Conservation (phyloP, 2,888 invertebrate species). For the Andrena minutula region DNA sequence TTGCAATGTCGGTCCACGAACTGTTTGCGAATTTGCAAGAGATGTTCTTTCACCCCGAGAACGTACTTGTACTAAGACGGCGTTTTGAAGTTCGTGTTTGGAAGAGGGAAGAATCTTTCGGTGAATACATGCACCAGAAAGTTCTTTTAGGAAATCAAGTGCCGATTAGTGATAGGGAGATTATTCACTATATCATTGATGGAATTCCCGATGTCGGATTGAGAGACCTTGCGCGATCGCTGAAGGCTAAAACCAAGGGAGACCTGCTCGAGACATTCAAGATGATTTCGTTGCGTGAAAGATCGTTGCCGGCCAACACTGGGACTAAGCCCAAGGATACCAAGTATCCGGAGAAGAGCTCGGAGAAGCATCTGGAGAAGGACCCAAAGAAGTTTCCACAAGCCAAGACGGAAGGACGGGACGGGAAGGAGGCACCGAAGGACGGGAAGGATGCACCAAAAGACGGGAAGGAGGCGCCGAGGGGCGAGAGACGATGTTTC, state of each 20-base stretch:
- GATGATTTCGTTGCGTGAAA: neutral
- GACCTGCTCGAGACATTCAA: constrained; percentile 7
- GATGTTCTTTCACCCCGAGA: constrained; percentile 20
- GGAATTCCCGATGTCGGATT: constrained; percentile 22
- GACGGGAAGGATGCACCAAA: neutral
- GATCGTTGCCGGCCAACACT: neutral
- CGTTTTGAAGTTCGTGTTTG: constrained; percentile 3
- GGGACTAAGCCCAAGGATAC: neutral
- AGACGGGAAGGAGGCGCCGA: no score
- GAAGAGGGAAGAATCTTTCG: constrained; percentile 13
- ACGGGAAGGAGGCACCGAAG: neutral
- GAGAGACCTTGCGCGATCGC: constrained; percentile 1
- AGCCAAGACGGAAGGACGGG: neutral
- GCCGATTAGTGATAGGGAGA: constrained; percentile 12
- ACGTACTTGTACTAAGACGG: neutral
- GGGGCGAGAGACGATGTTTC: neutral
- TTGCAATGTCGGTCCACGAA: neutral
- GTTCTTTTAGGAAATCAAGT: constrained; percentile 19
- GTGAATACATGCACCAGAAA: constrained; percentile 14
- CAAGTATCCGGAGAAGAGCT: neutral
- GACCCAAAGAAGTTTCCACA: no score
- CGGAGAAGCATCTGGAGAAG: neutral
- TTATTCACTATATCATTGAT: neutral
- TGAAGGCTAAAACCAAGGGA: neutral
- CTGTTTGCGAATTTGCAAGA: neutral